Conservation (phyloP, 2,888 invertebrate genomes). For the Nymphalis urticae region DNA sequence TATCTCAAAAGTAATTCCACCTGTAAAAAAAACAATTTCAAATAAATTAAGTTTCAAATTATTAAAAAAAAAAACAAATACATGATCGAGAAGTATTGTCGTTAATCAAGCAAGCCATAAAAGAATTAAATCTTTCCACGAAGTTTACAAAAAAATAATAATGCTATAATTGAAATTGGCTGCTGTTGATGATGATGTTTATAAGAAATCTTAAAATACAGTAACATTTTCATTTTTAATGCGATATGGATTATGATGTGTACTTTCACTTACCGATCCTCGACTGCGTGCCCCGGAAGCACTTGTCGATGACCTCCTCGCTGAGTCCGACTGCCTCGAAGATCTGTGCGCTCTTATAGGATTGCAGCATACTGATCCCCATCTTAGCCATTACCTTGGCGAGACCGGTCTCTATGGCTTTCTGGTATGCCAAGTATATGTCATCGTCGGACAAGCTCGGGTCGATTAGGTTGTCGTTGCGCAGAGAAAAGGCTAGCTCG, state of each 20-base stretch:
- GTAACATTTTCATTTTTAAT: neutral
- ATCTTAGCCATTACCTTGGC: conserved; percentile 96
- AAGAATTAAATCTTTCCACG: no score
- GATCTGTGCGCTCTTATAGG: conserved; percentile 99
- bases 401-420: conserved; percentile 92
- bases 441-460: conserved; percentile 87
- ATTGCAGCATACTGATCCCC: conserved; percentile 99
- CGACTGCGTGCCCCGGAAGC: conserved; percentile 90
- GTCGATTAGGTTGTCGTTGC: conserved; percentile 93
- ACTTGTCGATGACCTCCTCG: conserved; percentile 95
- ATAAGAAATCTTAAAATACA: no score
- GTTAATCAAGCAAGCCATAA: no score
- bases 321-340: conserved; percentile 98
- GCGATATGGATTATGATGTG: neutral
- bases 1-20: conserved; percentile 95
- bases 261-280: conserved; percentile 78
- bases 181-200: no score
- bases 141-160: no score
- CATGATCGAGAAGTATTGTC: no score
- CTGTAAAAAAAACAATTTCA: conserved; percentile 53
- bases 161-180: no score
- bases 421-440: conserved; percentile 93
- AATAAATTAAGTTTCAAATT: neutral
- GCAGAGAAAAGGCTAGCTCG: conserved; percentile 93
- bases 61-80: no score